Percentiles rank a stretch among this genome's conserved stretches.
Evolutionary conservation across 1,140 invertebrate species (phyloP).

Genomic region (Hylaeus volcanicus): DNA sequence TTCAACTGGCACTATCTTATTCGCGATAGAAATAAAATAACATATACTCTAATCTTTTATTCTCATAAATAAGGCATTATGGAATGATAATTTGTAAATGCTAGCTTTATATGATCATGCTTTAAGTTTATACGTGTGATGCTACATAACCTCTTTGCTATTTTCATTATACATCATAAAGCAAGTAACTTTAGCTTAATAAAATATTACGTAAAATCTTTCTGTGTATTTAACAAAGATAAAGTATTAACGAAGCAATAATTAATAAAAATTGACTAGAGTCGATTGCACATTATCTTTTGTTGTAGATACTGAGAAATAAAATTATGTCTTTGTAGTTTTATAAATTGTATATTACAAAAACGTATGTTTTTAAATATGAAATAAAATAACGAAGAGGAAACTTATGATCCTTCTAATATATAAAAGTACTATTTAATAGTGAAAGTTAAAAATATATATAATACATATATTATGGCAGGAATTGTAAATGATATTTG

Average conservation of each 20-base stretch:
- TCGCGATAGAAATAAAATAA: background rate
- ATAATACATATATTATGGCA: slow-evolving; percentile 24
- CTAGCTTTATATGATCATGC: background rate
- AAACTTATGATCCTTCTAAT: background rate
- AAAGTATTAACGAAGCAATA: background rate
- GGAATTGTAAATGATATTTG: slow-evolving; percentile 14
- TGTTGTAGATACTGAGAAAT: background rate
- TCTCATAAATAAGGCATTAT: slow-evolving; percentile 21
- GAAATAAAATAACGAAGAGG: background rate
- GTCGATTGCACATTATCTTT: slow-evolving; percentile 5
- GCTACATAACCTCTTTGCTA: background rate
- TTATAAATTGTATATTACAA: background rate
- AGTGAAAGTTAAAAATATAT: background rate
- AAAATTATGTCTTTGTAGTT: background rate
- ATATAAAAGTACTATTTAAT: slow-evolving; percentile 8
- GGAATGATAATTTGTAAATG: background rate
- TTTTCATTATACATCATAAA: background rate
- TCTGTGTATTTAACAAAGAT: background rate
- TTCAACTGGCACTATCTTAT: background rate
- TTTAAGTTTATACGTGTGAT: background rate
- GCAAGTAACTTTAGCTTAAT: background rate
- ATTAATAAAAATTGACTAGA: slow-evolving; percentile 25
- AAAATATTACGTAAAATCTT: background rate
- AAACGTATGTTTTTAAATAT: background rate
- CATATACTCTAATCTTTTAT: background rate